Evolutionary conservation across 2,797 vertebrate species (phyloP).

Genomic region (Premnoplex brunnescens): DNA sequence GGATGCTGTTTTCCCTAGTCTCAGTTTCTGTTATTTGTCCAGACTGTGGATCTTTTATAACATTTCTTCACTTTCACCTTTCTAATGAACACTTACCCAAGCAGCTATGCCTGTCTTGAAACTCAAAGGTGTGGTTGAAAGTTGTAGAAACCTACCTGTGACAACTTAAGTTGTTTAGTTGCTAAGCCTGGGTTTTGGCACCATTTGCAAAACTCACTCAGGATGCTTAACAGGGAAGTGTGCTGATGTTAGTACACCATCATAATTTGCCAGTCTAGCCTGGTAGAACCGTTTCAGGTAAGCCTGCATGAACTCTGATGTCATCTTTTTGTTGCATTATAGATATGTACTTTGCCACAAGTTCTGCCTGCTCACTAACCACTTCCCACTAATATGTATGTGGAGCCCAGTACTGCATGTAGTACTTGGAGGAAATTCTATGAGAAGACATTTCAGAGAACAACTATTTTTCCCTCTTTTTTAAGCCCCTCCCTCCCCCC

Average conservation of each 20-base stretch:
- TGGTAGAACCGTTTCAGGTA: neutral
- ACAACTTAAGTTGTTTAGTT: neutral
- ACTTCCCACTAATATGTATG: neutral
- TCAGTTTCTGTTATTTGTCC: neutral
- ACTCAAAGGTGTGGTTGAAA: neutral
- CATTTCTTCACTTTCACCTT: neutral
- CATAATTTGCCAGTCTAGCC: neutral
- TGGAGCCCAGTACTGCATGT: neutral
- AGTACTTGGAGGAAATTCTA: neutral
- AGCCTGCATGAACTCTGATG: neutral
- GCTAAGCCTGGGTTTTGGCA: neutral
- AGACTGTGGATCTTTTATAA: neutral
- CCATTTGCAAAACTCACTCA: neutral
- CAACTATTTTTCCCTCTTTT: neutral
- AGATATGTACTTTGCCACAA: neutral
- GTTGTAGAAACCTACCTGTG: neutral
- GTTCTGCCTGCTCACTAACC: neutral
- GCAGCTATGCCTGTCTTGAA: neutral
- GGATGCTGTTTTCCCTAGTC: neutral
- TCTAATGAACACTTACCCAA: neutral
- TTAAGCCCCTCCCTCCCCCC: accelerated
- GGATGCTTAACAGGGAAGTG: neutral
- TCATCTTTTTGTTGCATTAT: neutral
- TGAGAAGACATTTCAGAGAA: neutral
- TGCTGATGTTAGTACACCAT: neutral